Conservation (phyloP, 2,113 vertebrate genomes). For the Sphaerodactylus townsendi region DNA sequence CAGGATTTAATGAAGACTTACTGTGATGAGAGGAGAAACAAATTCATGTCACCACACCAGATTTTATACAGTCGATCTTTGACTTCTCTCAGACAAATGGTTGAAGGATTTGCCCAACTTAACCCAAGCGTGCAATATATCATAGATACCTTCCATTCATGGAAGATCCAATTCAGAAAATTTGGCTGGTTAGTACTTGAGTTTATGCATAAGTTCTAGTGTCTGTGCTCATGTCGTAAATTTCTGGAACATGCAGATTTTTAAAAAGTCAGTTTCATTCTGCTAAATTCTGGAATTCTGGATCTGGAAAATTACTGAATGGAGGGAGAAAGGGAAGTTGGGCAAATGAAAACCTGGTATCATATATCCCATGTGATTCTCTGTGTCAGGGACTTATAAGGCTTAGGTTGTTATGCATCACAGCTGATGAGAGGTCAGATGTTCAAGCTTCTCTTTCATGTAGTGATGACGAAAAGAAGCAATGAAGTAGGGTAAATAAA, state of each 20-base stretch:
- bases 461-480: too few relatives aligned
- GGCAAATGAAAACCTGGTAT: too few relatives aligned
- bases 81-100: conserved; percentile 17
- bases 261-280: neutral
- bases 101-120: neutral
- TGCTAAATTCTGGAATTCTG: rapidly evolving
- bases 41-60: neutral
- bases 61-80: neutral
- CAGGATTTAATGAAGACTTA: neutral
- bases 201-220: neutral
- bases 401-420: too few relatives aligned
- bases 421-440: too few relatives aligned
- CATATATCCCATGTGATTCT: too few relatives aligned
- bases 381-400: too few relatives aligned
- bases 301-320: too few relatives aligned
- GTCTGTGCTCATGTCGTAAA: neutral
- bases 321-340: too few relatives aligned
- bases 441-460: too few relatives aligned
- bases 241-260: neutral
- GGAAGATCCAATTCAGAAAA: neutral
- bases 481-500: too few relatives aligned
- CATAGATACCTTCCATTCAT: rapidly evolving
- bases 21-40: conserved; percentile 17
- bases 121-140: neutral
- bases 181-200: neutral